Percentiles rank a stretch among this genome's conserved stretches.
Evolutionary conservation across 2,888 invertebrate genomes (phyloP).

Genomic region (Apodemia duryi): DNA sequence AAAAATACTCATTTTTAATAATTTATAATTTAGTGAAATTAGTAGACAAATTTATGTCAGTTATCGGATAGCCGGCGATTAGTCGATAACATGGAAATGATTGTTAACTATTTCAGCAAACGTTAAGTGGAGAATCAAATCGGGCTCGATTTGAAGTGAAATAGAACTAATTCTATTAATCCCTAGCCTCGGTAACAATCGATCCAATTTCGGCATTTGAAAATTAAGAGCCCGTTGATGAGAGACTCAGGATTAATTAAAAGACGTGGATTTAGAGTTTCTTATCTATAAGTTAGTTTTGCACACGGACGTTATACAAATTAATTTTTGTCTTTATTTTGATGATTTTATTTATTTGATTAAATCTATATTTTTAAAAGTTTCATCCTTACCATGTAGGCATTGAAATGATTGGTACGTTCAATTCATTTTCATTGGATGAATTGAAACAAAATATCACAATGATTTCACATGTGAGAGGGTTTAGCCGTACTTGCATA

Average conservation of each 20-base stretch:
- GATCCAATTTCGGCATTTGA: slow-evolving; percentile 5
- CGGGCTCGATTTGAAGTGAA: not conserved
- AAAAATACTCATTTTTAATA: too few relatives aligned
- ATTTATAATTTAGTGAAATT: not conserved
- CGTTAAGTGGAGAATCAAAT: not conserved
- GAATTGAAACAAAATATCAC: too few relatives aligned
- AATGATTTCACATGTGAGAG: too few relatives aligned
- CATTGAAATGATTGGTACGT: too few relatives aligned
- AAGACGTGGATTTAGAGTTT: not conserved
- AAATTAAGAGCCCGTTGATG: not conserved
- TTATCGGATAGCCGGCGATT: not conserved
- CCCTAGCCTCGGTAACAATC: not conserved
- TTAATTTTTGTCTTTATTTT: too few relatives aligned
- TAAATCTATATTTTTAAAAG: too few relatives aligned
- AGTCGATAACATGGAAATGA: slow-evolving; percentile 1
- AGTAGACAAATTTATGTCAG: not conserved
- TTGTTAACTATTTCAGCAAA: not conserved
- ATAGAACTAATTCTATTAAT: slow-evolving; percentile 12
- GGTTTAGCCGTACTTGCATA: too few relatives aligned
- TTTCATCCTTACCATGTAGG: too few relatives aligned
- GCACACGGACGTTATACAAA: not conserved
- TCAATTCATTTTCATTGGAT: too few relatives aligned
- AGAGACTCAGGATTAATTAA: slow-evolving; percentile 9
- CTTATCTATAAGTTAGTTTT: not conserved
- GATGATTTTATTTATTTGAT: too few relatives aligned